Evolutionary conservation across 2,888 invertebrate species (phyloP).

Genomic region (Ennomos quercinarius): DNA sequence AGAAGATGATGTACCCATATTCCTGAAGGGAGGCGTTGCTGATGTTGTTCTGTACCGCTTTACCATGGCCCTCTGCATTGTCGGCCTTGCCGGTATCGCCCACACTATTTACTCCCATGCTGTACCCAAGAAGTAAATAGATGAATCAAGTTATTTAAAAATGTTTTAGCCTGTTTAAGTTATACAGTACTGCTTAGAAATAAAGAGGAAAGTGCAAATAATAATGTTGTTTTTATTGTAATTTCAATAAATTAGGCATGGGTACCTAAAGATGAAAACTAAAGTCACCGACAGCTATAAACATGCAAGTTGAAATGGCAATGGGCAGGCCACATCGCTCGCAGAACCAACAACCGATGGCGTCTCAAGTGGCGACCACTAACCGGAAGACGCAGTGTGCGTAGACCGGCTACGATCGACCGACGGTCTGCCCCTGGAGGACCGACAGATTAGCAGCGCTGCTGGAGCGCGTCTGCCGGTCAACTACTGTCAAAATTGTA

Average conservation of each 20-base stretch:
- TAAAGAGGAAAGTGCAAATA: slow-evolving; percentile 48
- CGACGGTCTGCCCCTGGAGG: no score
- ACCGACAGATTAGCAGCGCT: no score
- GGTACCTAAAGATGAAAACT: no score
- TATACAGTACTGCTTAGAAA: slow-evolving; percentile 58
- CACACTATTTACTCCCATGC: slow-evolving; percentile 71
- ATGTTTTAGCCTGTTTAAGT: slow-evolving; percentile 64
- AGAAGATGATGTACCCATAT: slow-evolving; percentile 85
- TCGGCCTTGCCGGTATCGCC: slow-evolving; percentile 68
- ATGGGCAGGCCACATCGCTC: no score
- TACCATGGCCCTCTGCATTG: slow-evolving; percentile 69
- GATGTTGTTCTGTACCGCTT: slow-evolving; percentile 80
- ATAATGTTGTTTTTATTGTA: slow-evolving; percentile 15
- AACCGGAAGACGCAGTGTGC: no score
- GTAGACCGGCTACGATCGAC: no score
- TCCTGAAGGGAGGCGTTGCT: slow-evolving; percentile 84
- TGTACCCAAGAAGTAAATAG: slow-evolving; percentile 68
- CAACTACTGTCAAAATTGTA: no score
- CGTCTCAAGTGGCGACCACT: no score
- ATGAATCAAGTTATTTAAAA: slow-evolving; percentile 46
- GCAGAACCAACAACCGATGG: no score
- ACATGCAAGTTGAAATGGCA: no score
- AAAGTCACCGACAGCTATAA: no score
- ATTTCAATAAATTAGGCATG: neutral
- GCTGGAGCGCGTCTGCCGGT: no score